Evolutionary conservation across 2,113 vertebrate species (phyloP).

Genomic region (Neotoma lepida): DNA sequence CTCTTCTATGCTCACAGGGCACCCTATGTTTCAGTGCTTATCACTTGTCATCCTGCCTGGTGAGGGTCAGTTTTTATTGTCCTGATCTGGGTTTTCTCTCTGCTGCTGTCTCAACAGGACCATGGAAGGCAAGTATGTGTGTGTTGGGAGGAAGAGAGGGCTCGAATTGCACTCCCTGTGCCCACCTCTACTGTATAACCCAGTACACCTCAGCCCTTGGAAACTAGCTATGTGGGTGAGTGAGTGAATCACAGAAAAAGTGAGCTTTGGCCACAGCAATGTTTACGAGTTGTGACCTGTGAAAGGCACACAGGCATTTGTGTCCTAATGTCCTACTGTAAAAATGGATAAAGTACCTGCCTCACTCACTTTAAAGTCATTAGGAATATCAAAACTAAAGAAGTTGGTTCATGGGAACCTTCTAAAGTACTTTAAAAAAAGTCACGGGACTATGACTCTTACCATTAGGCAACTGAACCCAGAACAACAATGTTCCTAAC

Average conservation of each 20-base stretch:
- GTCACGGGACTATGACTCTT: background rate
- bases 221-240: background rate
- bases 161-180: background rate
- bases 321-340: background rate
- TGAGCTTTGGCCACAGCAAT: background rate
- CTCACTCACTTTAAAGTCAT: background rate
- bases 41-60: background rate
- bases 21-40: background rate
- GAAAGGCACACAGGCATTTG: background rate
- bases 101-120: background rate
- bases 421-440: slow-evolving; percentile 19
- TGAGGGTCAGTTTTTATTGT: background rate
- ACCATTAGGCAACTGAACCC: background rate
- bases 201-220: background rate
- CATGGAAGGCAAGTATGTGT: background rate
- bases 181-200: background rate
- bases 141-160: background rate
- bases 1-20: background rate
- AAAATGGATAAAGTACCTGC: background rate
- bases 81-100: background rate
- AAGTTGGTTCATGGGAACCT: background rate
- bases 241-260: background rate
- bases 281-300: background rate
- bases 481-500: background rate
- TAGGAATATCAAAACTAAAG: slow-evolving; percentile 39